Base-by-base conservation (phyloP, 2,888 invertebrate genomes). In the Phania funesta region DNA sequence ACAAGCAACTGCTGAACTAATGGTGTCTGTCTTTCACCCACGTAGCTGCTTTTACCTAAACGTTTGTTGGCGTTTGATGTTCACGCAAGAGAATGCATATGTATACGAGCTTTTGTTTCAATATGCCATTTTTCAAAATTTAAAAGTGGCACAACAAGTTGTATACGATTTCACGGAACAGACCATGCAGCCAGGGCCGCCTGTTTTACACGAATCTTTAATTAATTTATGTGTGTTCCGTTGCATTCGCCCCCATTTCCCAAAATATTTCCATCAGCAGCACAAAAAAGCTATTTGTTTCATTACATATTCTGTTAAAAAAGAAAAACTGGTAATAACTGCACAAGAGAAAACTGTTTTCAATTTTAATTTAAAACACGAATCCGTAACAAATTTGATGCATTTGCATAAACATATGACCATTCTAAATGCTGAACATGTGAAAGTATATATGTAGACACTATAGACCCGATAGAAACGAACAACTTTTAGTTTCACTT, bases 161-260 rank as follows among this genome's bases (percentile, higher is more conserved):
- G 92, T 95, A 67, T 95, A 95, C 90, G 94, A 94, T 87, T 95
- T 95, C 91, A 94, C 94, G 86, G 95, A 95, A 87, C 95, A 95
- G 91, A 95, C 95, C 50, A 92, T 95, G 85, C 95, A 95, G 87
- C 94, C 95, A 0, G 96, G 95, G 32, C 95, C 95, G n/a, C 93
- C 94, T 20, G 94, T 95, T 73, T 95, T 95, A 58, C 91, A 38
- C 50, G 48, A 3, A n/a, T 18, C 13, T 50, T 11, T 38, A 46
- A 68, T 32, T 41, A 44, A 41, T 3, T 68, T 65, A 8, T 29
- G 20, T 20, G 60, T 22, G 56, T 44, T 32, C 22, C 29, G 20
- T n/a, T n/a, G n/a, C n/a, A n/a, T n/a, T n/a, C n/a, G n/a, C n/a
- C n/a, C n/a, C n/a, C n/a, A n/a, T n/a, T n/a, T n/a, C n/a, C n/a